Base-by-base conservation (phyloP, 2,113 vertebrate genomes). In the Embiotoca jacksoni region DNA sequence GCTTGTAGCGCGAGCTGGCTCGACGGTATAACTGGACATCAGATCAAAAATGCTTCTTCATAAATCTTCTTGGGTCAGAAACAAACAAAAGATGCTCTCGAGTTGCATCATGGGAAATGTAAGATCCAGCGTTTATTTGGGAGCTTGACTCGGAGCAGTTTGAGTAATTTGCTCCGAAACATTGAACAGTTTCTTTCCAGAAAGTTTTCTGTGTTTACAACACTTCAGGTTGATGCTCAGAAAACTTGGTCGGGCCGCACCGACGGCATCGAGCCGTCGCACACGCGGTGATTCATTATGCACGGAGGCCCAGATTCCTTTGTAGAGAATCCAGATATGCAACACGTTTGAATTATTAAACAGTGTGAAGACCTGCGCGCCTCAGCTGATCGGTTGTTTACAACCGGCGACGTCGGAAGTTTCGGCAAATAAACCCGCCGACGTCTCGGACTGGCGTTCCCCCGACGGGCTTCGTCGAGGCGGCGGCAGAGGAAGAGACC, bases 291-390 rank as follows among this genome's bases (percentile, higher is more conserved):
- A 74, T 74, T 80, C 67, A 78, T 75, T 69, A 77, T 81, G 69
- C 58, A 84, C 39, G 35, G 52, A 77, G 74, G 74, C 77, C 65
- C 14, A 49, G 75, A 76, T 73, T 81, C 60, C 58, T 80, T 72
- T 78, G 72, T 57, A 33, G 46, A 54, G 14, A 64, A 85, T 83
- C 57, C 67, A 84, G 87, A 84, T 66, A 78, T 84, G 73, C 65
- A 83, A 72, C 54, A 56, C 0, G 9, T 78, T 62, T 86, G 72
- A 90, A 89, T 88, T 58, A 90, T 88, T 85, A 46, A 88, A 58
- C 73, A 65, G 57, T 30, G 68, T 76, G 60, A 52, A 44, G 72
- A 72, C 78, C 49, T 32, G 53, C 3, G 50, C 7, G 59, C 70
- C 70, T 58, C 0, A 23, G 70, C 35, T 41, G 68, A 78, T 41